Evolutionary conservation across 2,797 vertebrate species (phyloP).

Genomic region (Sebastes itinus): DNA sequence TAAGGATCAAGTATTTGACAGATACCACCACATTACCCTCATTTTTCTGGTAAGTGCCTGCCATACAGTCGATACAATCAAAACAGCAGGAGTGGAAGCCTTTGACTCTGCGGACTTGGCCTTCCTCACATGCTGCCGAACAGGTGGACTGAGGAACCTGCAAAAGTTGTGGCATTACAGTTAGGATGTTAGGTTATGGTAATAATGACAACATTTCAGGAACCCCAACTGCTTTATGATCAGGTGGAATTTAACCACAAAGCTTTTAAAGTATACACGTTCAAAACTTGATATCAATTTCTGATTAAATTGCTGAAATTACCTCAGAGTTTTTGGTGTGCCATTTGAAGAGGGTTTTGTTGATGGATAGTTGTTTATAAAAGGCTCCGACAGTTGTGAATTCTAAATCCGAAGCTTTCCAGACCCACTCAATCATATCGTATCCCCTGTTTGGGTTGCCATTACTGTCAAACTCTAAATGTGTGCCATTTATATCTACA

Average conservation of each 20-base stretch:
- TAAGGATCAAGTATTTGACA: neutral
- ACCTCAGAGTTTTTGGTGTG: constrained; percentile 72
- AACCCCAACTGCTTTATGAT: neutral
- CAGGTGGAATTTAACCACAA: neutral
- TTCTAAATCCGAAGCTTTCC: constrained; percentile 39
- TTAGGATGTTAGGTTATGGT: neutral
- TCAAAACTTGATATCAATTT: neutral
- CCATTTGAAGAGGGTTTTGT: constrained; percentile 73
- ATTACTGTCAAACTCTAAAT: constrained; percentile 77
- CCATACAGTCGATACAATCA: constrained; percentile 88
- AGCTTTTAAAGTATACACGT: neutral
- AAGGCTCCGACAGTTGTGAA: constrained; percentile 77
- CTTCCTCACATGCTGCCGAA: constrained; percentile 81
- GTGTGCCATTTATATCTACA: constrained; percentile 65
- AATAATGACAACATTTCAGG: neutral
- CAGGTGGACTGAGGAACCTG: constrained; percentile 88
- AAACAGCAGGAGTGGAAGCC: constrained; percentile 94
- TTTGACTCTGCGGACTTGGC: constrained; percentile 87
- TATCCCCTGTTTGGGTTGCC: constrained; percentile 85
- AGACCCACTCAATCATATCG: constrained; percentile 84
- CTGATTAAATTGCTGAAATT: constrained; percentile 14
- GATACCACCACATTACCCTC: constrained; percentile 73
- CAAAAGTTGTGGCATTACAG: neutral
- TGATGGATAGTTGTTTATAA: constrained; percentile 53
- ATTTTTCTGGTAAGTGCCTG: constrained; percentile 82